These are phyloP conservation scores for Coecobrya sp. DNA, from an alignment of 2,888 invertebrate species.

Conservation along the genomic window DNA sequence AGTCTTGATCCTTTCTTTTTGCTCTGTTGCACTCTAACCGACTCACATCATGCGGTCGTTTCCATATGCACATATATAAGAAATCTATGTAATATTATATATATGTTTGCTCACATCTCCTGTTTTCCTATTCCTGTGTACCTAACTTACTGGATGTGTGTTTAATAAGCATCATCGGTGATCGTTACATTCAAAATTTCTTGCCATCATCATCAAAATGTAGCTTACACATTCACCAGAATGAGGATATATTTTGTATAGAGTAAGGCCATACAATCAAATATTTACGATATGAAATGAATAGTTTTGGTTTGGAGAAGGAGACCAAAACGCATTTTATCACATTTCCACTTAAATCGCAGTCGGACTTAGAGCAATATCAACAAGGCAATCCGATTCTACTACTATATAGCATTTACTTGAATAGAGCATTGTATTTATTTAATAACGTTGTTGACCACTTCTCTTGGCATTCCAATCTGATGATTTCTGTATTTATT, in stretches of 20 bases:
- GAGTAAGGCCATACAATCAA: slow-evolving; percentile 44
- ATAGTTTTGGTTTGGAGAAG: slow-evolving; percentile 43
- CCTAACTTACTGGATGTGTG: background rate
- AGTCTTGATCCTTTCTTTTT: slow-evolving; percentile 72
- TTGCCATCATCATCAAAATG: background rate
- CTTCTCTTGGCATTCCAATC: slow-evolving; percentile 43
- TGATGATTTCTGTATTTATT: slow-evolving; percentile 20
- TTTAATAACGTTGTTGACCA: slow-evolving; percentile 61
- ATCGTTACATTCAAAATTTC: slow-evolving; percentile 48
- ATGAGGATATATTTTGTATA: background rate
- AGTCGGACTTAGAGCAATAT: background rate
- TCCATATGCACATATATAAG: background rate
- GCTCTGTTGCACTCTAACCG: slow-evolving; percentile 77
- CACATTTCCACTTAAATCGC: background rate
- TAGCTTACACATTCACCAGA: background rate
- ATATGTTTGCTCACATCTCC: background rate
- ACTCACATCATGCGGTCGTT: slow-evolving; percentile 73
- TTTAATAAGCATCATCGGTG: slow-evolving; percentile 52
- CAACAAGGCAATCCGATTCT: background rate
- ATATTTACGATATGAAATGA: slow-evolving; percentile 64
- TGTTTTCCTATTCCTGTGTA: background rate
- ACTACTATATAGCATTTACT: background rate
- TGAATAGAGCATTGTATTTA: background rate
- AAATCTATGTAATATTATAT: background rate
- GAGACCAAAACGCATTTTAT: slow-evolving; percentile 40